phyloP scores from a whole-genome alignment of 1,140 invertebrate genomes.

The Aphis gossypii region DNA sequence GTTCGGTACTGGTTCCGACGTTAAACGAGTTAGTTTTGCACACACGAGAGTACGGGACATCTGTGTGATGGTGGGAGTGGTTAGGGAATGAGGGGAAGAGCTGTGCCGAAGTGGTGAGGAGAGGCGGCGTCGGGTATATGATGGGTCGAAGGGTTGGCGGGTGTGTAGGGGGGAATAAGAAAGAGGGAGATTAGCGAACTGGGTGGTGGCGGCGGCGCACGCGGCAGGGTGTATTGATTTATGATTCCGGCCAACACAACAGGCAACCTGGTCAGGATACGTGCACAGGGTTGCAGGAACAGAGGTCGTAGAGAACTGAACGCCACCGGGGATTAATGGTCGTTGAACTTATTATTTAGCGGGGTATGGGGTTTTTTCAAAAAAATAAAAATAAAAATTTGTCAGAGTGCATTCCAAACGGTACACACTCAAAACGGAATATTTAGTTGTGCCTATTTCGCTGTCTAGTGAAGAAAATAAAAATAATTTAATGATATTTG shows the following conservation, averaged over 20 bases:
- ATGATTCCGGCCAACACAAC: conserved; percentile 58
- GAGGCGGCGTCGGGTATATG: background rate
- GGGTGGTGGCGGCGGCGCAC: conserved; percentile 34
- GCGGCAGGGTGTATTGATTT: conserved; percentile 57
- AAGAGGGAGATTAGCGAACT: conserved; percentile 57
- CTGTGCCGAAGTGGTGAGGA: background rate
- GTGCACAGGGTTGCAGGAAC: conserved; percentile 46
- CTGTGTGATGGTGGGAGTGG: background rate
- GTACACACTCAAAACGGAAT: background rate
- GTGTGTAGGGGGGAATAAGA: background rate
- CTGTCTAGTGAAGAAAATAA: background rate
- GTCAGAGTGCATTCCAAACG: background rate
- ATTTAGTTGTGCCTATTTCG: background rate
- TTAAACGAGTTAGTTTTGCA: background rate
- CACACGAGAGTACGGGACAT: background rate
- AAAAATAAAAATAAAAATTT: background rate
- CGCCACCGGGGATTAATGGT: conserved; percentile 28
- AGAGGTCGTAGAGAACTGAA: conserved; percentile 66
- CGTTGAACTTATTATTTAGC: conserved; percentile 46
- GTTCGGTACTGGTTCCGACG: background rate
- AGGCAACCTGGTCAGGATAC: conserved; percentile 55
- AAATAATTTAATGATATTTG: background rate
- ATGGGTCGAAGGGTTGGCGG: background rate
- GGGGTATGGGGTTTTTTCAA: background rate
- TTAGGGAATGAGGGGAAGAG: background rate